Conservation (phyloP, 2,113 vertebrate species). For the Addax nasomaculatus region DNA sequence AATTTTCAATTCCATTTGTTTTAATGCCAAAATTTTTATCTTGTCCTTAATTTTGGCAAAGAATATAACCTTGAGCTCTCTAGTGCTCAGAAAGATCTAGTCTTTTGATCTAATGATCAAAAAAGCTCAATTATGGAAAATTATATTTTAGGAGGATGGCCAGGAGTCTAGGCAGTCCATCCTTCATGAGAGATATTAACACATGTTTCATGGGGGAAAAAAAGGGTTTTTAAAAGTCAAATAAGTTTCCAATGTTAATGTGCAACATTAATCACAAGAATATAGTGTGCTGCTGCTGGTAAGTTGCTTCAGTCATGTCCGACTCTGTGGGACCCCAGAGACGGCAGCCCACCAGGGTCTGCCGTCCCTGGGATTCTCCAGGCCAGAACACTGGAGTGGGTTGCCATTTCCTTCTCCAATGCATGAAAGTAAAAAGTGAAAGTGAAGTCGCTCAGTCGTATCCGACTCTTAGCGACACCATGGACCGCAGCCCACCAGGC, state of each 20-base stretch:
- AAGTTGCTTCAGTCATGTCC: too few species aligned
- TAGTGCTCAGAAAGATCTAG: background rate
- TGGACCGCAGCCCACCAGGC: too few species aligned
- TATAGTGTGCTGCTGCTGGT: background rate
- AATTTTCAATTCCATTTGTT: background rate
- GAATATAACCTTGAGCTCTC: background rate
- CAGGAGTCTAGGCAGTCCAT: background rate
- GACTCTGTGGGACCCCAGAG: too few species aligned
- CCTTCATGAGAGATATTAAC: background rate
- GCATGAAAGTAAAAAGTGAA: too few species aligned
- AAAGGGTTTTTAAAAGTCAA: background rate
- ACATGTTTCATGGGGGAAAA: background rate
- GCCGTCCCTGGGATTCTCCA: too few species aligned
- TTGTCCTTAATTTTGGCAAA: background rate
- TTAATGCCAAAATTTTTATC: background rate
- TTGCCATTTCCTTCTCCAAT: too few species aligned
- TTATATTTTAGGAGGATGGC: background rate
- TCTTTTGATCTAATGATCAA: background rate
- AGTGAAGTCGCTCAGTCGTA: too few species aligned
- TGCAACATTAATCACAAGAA: background rate
- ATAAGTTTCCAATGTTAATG: background rate
- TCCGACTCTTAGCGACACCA: accelerated
- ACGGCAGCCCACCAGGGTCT: too few species aligned
- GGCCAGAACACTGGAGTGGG: too few species aligned
- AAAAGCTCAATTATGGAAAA: background rate